Conservation (phyloP, 2,888 invertebrate species). For the Tetrapedia diversipes region DNA sequence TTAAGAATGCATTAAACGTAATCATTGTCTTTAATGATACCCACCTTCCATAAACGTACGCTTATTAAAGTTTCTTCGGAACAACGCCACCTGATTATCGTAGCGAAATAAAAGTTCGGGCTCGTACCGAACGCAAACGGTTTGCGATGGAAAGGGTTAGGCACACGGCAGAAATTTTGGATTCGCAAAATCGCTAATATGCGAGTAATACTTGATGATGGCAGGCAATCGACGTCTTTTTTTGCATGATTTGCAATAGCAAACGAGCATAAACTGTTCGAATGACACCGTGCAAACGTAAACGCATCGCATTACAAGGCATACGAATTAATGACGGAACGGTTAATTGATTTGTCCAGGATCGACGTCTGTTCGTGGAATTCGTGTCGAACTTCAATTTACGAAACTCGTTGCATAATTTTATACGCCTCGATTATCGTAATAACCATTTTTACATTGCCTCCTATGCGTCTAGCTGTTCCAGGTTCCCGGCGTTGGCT, state of each 20-base stretch:
- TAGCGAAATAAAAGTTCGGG: too few species aligned
- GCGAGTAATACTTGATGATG: too few species aligned
- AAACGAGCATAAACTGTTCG: slow-evolving; percentile 13
- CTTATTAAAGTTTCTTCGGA: too few species aligned
- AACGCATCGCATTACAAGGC: slow-evolving; percentile 1
- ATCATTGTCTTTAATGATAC: too few species aligned
- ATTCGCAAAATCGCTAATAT: too few species aligned
- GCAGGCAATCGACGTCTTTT: background rate
- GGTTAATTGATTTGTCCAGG: slow-evolving; percentile 37
- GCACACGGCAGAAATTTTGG: too few species aligned
- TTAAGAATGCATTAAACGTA: too few species aligned
- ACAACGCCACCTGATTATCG: too few species aligned
- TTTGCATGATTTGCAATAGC: slow-evolving; percentile 12
- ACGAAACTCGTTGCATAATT: background rate
- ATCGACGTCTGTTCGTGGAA: background rate
- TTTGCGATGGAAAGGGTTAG: too few species aligned
- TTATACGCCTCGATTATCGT: slow-evolving; percentile 13
- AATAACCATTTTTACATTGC: slow-evolving; percentile 4
- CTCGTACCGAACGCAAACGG: too few species aligned
- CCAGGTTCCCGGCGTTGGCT: background rate
- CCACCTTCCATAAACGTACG: too few species aligned
- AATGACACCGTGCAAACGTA: slow-evolving; percentile 35
- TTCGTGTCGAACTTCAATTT: background rate
- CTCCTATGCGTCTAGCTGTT: background rate
- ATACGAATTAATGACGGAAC: background rate